Evolutionary conservation across 2,888 invertebrate genomes (phyloP).

Genomic region (Magallana nippona): DNA sequence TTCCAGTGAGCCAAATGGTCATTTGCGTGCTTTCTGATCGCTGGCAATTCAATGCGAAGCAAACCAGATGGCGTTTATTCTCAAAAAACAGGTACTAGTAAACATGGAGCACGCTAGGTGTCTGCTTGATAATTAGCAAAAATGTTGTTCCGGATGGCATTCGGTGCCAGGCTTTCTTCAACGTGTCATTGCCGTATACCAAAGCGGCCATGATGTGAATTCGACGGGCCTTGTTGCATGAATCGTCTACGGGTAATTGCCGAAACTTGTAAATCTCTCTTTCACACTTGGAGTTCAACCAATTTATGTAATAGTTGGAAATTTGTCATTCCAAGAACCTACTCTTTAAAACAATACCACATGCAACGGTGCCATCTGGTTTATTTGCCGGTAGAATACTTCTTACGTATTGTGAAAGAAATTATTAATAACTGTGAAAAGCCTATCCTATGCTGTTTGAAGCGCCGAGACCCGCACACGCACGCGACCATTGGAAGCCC

Average conservation of each 20-base stretch:
- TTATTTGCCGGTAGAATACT: conserved; percentile 7
- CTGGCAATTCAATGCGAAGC: conserved; percentile 44
- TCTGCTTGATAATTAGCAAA: conserved; percentile 49
- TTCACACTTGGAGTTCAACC: conserved; percentile 48
- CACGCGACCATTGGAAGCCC: conserved; percentile 13
- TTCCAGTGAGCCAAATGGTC: conserved; percentile 37
- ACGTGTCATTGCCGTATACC: conserved; percentile 49
- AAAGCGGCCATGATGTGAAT: conserved; percentile 43
- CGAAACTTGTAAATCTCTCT: conserved; percentile 37
- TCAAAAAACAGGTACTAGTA: conserved; percentile 43
- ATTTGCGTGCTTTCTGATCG: conserved; percentile 44
- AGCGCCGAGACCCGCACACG: conserved; percentile 20
- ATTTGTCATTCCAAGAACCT: conserved; percentile 41
- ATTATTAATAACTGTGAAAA: conserved; percentile 33
- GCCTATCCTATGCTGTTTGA: not conserved
- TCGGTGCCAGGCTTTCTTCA: conserved; percentile 49
- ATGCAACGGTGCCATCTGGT: conserved; percentile 29
- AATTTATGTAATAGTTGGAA: conserved; percentile 44
- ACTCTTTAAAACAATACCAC: conserved; percentile 29
- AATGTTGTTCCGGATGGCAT: conserved; percentile 48
- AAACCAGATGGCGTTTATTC: conserved; percentile 47
- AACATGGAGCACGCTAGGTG: conserved; percentile 49
- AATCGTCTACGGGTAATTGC: conserved; percentile 46
- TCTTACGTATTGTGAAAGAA: conserved; percentile 29
- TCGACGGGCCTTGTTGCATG: conserved; percentile 38